Evolutionary conservation across 2,888 invertebrate species (phyloP).

Genomic region (Aquatica leii): DNA sequence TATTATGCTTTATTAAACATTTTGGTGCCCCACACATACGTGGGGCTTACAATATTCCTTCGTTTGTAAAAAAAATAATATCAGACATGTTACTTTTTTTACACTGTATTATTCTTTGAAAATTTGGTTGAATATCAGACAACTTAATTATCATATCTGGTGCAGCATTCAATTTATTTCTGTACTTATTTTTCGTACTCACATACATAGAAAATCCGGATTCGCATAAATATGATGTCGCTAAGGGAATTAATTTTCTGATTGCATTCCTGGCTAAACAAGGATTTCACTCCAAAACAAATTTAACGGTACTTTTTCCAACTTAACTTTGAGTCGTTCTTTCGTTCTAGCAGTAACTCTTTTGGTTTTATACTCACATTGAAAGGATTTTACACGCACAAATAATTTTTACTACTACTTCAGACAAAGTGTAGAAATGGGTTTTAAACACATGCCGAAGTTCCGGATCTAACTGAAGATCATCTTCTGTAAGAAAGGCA

Average conservation of each 20-base stretch:
- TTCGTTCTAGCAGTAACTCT: background rate
- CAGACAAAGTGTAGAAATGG: background rate
- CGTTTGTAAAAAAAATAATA: background rate
- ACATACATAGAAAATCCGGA: constrained; percentile 3
- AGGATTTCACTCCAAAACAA: background rate
- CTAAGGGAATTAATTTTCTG: background rate
- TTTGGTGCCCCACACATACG: background rate
- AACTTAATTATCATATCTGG: too few relatives aligned
- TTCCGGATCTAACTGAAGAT: background rate
- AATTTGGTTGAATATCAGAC: too few relatives aligned
- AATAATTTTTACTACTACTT: background rate
- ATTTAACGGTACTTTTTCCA: too few relatives aligned
- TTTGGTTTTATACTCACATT: too few relatives aligned
- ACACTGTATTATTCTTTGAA: background rate
- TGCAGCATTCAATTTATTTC: too few relatives aligned
- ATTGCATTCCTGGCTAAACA: too few relatives aligned
- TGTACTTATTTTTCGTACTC: background rate
- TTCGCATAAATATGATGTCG: constrained; percentile 7
- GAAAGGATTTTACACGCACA: too few relatives aligned
- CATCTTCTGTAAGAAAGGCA: too few relatives aligned
- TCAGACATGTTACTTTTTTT: background rate
- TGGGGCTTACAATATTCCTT: background rate
- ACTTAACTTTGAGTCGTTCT: background rate
- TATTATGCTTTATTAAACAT: background rate
- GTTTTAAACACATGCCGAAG: background rate